Evolutionary conservation across 2,113 vertebrate species (phyloP).

Genomic region (Prolemur simus): DNA sequence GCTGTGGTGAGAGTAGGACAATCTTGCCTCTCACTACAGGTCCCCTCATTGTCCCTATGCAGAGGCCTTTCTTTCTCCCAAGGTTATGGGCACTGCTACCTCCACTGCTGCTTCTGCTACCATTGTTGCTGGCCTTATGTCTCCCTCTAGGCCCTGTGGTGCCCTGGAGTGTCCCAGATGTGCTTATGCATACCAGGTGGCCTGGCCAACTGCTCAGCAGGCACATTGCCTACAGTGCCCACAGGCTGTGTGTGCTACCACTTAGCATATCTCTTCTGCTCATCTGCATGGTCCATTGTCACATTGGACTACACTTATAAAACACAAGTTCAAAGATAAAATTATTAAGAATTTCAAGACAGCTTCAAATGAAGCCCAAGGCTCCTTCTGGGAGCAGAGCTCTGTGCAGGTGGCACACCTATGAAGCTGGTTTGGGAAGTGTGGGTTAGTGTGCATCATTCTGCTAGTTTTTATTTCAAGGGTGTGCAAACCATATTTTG

Average conservation of each 20-base stretch:
- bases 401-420: not conserved
- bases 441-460: not conserved
- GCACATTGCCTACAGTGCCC: not conserved
- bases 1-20: not conserved
- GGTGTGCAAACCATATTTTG: slow-evolving; percentile 4
- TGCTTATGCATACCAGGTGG: not conserved
- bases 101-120: not conserved
- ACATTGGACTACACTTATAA: not conserved
- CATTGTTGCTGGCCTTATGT: not conserved
- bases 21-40: not conserved
- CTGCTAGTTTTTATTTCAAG: slow-evolving; percentile 21
- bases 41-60: not conserved
- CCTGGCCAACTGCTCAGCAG: not conserved
- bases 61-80: not conserved
- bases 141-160: not conserved
- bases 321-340: slow-evolving; percentile 25
- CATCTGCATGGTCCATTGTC: not conserved
- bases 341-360: slow-evolving; percentile 28
- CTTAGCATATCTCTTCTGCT: not conserved
- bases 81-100: not conserved
- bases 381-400: not conserved
- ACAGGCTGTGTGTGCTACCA: not conserved
- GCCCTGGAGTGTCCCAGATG: not conserved
- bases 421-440: not conserved
- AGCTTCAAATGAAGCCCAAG: not conserved